A percentile compares a stretch with the other conserved stretches of the same genome.
Conservation (phyloP, 2,888 invertebrate genomes). For the Xestobium rufovillosum region DNA sequence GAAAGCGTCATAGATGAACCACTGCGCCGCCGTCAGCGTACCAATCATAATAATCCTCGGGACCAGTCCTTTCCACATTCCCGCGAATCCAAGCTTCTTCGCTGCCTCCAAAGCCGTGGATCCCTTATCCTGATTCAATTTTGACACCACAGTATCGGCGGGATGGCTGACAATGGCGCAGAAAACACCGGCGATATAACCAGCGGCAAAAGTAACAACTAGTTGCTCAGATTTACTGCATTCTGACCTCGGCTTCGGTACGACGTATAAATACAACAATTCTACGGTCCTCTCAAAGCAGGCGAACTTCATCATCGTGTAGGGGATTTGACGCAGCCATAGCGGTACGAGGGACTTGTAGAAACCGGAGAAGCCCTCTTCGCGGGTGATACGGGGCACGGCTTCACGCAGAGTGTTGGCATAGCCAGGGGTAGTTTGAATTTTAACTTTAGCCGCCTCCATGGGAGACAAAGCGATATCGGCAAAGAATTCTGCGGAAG, state of each 20-base stretch:
- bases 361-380: constrained; percentile 86
- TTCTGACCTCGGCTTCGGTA: constrained; percentile 88
- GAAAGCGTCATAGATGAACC: constrained; percentile 96
- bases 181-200: constrained; percentile 98
- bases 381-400: constrained; percentile 78
- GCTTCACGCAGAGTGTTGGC: constrained; percentile 83
- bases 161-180: constrained; percentile 98
- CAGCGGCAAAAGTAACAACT: constrained; percentile 90
- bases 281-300: constrained; percentile 98
- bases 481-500: constrained; percentile 97
- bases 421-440: constrained; percentile 94
- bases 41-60: constrained; percentile 97
- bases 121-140: constrained; percentile 89
- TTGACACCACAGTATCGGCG: constrained; percentile 95
- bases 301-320: constrained; percentile 99
- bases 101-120: constrained; percentile 66
- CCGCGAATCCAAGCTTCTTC: constrained; percentile 64
- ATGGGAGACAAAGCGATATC: constrained; percentile 95
- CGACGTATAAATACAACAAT: constrained; percentile 66
- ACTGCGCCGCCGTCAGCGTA: constrained; percentile 91
- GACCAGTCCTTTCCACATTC: constrained; percentile 84
- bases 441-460: constrained; percentile 89
- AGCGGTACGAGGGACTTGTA: constrained; percentile 92
- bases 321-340: constrained; percentile 98
- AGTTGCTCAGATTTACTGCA: constrained; percentile 92